Percentiles rank a stretch among this genome's conserved stretches.
phyloP scores from a whole-genome alignment of 2,888 invertebrate species.

The Hypomecis punctinalis region DNA sequence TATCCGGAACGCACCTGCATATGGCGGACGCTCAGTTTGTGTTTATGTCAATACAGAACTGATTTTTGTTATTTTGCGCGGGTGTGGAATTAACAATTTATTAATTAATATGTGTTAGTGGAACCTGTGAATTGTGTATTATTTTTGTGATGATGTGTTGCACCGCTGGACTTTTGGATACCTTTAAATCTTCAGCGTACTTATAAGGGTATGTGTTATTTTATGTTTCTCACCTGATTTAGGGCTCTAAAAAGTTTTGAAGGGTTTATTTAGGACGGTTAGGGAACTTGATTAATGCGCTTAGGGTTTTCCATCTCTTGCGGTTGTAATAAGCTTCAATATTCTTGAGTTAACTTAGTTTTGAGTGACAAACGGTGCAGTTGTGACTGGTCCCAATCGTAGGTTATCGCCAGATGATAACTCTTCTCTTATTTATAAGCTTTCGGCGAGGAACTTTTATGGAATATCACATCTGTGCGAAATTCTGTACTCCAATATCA shows the following conservation, averaged over 20 bases:
- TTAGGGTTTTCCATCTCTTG: constrained; percentile 22
- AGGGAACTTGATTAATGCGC: constrained; percentile 30
- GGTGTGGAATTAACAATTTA: constrained; percentile 78
- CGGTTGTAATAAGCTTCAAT: constrained; percentile 12
- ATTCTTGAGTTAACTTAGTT: constrained; percentile 21
- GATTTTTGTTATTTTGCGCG: constrained; percentile 82
- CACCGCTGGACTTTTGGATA: constrained; percentile 74
- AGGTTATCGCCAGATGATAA: constrained; percentile 77
- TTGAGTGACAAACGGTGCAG: constrained; percentile 23
- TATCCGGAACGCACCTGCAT: constrained; percentile 80
- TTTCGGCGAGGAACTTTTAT: not conserved
- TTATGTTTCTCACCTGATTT: constrained; percentile 69
- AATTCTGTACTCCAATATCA: constrained; percentile 6
- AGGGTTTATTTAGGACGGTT: constrained; percentile 36
- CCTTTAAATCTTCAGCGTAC: constrained; percentile 72
- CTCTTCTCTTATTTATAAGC: constrained; percentile 54
- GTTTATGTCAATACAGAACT: constrained; percentile 84
- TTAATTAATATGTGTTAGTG: constrained; percentile 76
- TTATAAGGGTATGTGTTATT: constrained; percentile 80
- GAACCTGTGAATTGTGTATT: constrained; percentile 76
- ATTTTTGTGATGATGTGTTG: constrained; percentile 80
- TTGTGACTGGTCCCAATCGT: constrained; percentile 47
- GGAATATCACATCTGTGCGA: not conserved
- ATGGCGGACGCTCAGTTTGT: constrained; percentile 85
- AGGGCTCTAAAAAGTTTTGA: constrained; percentile 51